phyloP scores from a whole-genome alignment of 2,113 vertebrate genomes.

The Butorides virescens region DNA sequence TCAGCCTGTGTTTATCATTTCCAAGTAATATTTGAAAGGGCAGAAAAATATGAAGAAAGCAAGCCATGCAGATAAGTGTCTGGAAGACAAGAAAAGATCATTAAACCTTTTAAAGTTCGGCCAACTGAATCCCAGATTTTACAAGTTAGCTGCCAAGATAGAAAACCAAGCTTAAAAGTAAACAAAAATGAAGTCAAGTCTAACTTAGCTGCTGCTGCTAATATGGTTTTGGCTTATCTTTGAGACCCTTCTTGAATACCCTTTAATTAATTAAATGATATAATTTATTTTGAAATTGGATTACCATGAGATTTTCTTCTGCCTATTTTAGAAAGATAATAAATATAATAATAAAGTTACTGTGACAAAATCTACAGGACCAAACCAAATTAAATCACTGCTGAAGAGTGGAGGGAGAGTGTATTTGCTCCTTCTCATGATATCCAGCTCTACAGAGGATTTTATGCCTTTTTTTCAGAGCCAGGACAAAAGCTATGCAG shows the following conservation, averaged over 20 bases:
- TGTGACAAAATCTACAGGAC: neutral
- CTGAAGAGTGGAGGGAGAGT: neutral
- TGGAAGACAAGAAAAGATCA: neutral
- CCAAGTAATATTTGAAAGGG: neutral
- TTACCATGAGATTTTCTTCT: neutral
- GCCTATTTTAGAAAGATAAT: neutral
- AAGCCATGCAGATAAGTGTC: neutral
- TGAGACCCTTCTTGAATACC: neutral
- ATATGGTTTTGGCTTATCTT: neutral
- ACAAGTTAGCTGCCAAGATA: neutral
- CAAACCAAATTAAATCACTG: neutral
- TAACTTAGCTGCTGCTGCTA: neutral
- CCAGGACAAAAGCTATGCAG: neutral
- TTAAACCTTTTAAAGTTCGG: neutral
- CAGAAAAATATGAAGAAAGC: neutral
- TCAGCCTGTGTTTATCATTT: neutral
- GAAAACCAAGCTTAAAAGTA: neutral
- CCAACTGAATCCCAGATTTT: neutral
- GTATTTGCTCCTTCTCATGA: neutral
- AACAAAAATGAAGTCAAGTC: neutral
- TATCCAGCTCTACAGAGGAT: neutral
- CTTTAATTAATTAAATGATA: neutral
- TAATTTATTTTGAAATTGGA: neutral
- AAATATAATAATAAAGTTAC: neutral
- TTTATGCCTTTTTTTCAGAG: neutral